Percentiles rank a stretch among this genome's conserved stretches.
Evolutionary conservation across 2,888 invertebrate species (phyloP).

Genomic region (Lasiommata megera): DNA sequence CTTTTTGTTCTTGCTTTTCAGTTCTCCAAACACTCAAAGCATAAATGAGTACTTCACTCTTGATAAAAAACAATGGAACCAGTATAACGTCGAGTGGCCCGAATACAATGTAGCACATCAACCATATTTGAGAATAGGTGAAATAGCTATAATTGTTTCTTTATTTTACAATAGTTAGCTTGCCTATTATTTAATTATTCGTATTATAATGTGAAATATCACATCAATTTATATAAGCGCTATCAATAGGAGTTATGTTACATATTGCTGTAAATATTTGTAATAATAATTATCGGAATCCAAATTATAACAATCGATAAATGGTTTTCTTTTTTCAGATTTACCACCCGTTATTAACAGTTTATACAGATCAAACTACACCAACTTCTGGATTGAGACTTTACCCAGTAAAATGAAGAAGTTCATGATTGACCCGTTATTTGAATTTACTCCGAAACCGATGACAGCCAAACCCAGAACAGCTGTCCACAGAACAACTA

Average conservation of each 20-base stretch:
- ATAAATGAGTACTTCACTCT: conserved; percentile 83
- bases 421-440: conserved; percentile 66
- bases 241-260: too few species aligned
- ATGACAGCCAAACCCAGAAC: conserved; percentile 51
- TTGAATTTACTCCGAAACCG: conserved; percentile 54
- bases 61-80: conserved; percentile 84
- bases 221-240: too few species aligned
- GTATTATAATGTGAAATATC: not conserved
- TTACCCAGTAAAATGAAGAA: conserved; percentile 87
- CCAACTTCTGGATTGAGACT: conserved; percentile 92
- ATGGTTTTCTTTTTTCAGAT: conserved; percentile 79
- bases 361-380: conserved; percentile 88
- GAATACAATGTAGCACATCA: conserved; percentile 88
- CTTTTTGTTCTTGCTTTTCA: conserved; percentile 60
- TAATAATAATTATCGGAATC: too few species aligned
- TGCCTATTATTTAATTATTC: too few species aligned
- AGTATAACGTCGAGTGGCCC: conserved; percentile 91
- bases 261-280: too few species aligned
- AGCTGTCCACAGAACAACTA: conserved; percentile 45
- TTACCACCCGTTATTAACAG: conserved; percentile 87
- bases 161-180: too few species aligned
- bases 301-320: too few species aligned
- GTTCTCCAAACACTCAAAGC: conserved; percentile 89
- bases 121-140: conserved; percentile 89
- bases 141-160: conserved; percentile 37